Conservation (phyloP, 2,797 vertebrate genomes). For the Melanotaenia boesemani region DNA sequence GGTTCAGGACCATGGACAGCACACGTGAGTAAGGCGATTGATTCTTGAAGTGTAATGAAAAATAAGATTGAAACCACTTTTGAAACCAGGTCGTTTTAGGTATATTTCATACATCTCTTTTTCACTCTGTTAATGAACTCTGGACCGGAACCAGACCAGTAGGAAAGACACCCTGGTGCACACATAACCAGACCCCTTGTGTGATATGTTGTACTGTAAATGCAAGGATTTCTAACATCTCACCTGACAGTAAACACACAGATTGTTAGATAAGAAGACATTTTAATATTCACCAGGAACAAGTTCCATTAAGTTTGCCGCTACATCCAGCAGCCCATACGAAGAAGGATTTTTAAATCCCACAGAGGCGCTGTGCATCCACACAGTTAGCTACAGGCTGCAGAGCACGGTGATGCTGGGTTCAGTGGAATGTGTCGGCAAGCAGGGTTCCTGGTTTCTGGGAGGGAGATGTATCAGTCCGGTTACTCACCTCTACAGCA, state of each 20-base stretch:
- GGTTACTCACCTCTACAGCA: constrained; percentile 68
- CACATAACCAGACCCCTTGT: not conserved
- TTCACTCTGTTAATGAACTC: too few relatives aligned
- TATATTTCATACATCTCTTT: too few relatives aligned
- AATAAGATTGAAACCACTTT: too few relatives aligned
- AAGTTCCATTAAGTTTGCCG: constrained; percentile 23
- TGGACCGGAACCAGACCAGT: too few relatives aligned
- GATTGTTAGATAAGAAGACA: constrained; percentile 6
- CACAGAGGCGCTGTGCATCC: constrained; percentile 41
- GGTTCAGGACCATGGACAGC: too few relatives aligned
- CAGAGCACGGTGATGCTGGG: constrained; percentile 46
- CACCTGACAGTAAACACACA: constrained; percentile 6
- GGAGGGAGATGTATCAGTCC: constrained; percentile 59
- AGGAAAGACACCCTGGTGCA: not conserved
- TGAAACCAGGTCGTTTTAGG: too few relatives aligned
- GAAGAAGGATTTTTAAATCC: constrained; percentile 43
- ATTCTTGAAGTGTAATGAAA: too few relatives aligned
- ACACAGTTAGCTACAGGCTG: constrained; percentile 31
- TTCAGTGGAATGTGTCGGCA: constrained; percentile 61
- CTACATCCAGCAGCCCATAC: constrained; percentile 20
- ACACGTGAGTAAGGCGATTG: too few relatives aligned
- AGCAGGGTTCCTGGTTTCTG: constrained; percentile 46
- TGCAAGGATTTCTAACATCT: not conserved
- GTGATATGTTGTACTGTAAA: not conserved
- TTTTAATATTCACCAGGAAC: constrained; percentile 43